phyloP scores from a whole-genome alignment of 1,140 invertebrate genomes.

The Drosophila lowei region DNA sequence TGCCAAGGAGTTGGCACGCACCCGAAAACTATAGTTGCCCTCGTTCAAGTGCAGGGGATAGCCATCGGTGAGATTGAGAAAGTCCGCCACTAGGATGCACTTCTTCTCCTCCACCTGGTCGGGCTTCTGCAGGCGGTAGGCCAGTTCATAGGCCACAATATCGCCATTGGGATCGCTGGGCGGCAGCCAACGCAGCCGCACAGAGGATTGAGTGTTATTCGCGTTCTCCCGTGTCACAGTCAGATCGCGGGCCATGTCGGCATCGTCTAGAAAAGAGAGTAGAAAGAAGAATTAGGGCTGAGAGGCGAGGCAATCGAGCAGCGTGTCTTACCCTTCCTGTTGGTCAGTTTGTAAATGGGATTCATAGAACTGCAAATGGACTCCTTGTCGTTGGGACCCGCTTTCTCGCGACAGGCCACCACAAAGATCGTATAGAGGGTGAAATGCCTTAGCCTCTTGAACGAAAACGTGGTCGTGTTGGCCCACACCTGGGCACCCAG shows the following conservation, averaged over 20 bases:
- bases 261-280: slow-evolving; percentile 34
- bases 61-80: slow-evolving; percentile 53
- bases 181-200: slow-evolving; percentile 89
- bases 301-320: neutral
- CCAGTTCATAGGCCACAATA: slow-evolving; percentile 92
- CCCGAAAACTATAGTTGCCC: slow-evolving; percentile 92
- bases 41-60: slow-evolving; percentile 85
- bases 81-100: slow-evolving; percentile 83
- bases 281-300: neutral
- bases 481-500: slow-evolving; percentile 39
- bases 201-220: slow-evolving; percentile 81
- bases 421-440: slow-evolving; percentile 88
- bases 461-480: slow-evolving; percentile 83
- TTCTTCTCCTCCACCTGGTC: slow-evolving; percentile 75
- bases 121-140: slow-evolving; percentile 86
- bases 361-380: slow-evolving; percentile 50
- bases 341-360: slow-evolving; percentile 44
- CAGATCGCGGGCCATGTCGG: slow-evolving; percentile 45
- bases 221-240: slow-evolving; percentile 20
- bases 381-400: slow-evolving; percentile 37
- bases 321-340: slow-evolving; percentile 50
- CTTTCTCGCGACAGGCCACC: slow-evolving; percentile 87
- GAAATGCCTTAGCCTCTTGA: slow-evolving; percentile 88
- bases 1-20: slow-evolving; percentile 91
- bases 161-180: slow-evolving; percentile 93